These are phyloP conservation scores for Ancistrus triradiatus DNA, from an alignment of 2,113 vertebrate genomes.

Conservation along the genomic window DNA sequence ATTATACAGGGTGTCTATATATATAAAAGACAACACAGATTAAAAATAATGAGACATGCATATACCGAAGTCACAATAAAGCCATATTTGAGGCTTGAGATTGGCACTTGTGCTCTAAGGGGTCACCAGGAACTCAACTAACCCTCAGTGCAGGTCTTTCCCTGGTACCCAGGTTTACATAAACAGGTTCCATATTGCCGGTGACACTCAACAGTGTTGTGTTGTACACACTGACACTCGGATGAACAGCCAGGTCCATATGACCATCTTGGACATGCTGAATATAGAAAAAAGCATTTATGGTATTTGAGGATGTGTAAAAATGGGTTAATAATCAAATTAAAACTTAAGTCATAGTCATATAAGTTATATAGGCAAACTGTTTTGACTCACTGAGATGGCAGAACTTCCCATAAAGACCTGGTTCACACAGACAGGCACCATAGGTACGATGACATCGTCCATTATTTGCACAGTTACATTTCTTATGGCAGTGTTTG, in stretches of 20 bases:
- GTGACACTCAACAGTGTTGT: constrained; percentile 75
- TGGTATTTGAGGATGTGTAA: too few relatives aligned
- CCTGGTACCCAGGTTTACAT: constrained; percentile 82
- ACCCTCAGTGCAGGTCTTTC: constrained; percentile 75
- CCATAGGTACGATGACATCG: constrained; percentile 89
- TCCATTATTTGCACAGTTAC: constrained; percentile 88
- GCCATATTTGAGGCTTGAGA: too few relatives aligned
- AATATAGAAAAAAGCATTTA: constrained; percentile 6
- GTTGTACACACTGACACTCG: constrained; percentile 80
- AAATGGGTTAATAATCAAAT: not conserved
- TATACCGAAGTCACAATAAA: too few relatives aligned
- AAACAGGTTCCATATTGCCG: constrained; percentile 75
- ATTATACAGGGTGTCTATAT: too few relatives aligned
- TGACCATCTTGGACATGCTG: constrained; percentile 87
- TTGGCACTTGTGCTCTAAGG: too few relatives aligned
- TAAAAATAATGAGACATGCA: too few relatives aligned
- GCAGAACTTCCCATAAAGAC: constrained; percentile 90
- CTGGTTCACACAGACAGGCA: constrained; percentile 88
- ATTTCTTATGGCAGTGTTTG: constrained; percentile 87
- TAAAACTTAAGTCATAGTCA: not conserved
- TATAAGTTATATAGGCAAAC: not conserved
- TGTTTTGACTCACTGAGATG: constrained; percentile 76
- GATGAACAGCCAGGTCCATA: constrained; percentile 84
- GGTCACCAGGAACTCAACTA: constrained; percentile 39
- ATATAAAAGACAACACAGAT: too few relatives aligned